phyloP scores from a whole-genome alignment of 2,888 invertebrate genomes.

The Mechanitis mazaeus region DNA sequence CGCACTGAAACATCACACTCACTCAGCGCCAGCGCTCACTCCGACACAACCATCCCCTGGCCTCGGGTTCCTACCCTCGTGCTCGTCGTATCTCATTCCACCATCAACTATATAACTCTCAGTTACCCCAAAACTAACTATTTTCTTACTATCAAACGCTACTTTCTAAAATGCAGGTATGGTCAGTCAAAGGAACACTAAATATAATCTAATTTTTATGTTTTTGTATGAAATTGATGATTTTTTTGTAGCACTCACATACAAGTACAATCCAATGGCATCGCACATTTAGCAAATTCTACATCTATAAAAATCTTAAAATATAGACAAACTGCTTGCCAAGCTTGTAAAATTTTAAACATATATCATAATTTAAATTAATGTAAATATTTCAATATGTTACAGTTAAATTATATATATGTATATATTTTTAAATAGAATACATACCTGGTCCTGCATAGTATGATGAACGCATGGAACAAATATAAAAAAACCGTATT shows the following conservation, averaged over 20 bases:
- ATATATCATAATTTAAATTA: conserved; percentile 21
- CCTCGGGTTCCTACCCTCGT: conserved; percentile 4
- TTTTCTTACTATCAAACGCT: conserved; percentile 18
- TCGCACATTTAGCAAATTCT: conserved; percentile 27
- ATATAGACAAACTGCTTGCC: conserved; percentile 19
- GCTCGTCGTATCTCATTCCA: background rate
- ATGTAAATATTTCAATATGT: conserved; percentile 21
- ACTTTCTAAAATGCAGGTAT: conserved; percentile 25
- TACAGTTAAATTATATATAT: conserved; percentile 10
- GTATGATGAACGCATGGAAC: conserved; percentile 51
- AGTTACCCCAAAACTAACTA: conserved; percentile 18
- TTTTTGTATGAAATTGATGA: conserved; percentile 23
- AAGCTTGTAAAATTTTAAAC: conserved; percentile 19
- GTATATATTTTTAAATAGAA: conserved; percentile 10
- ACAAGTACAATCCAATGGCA: conserved; percentile 24
- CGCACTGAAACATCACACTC: conserved; percentile 86
- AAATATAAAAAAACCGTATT: conserved; percentile 35
- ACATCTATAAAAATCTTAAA: conserved; percentile 23
- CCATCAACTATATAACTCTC: conserved; percentile 1
- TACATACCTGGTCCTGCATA: conserved; percentile 68
- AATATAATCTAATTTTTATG: conserved; percentile 23
- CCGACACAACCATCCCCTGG: conserved; percentile 29
- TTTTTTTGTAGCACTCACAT: conserved; percentile 20
- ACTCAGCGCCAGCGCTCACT: conserved; percentile 64
- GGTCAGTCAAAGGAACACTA: conserved; percentile 20